Base-by-base conservation (phyloP, 2,888 invertebrate species). In the Xanthorhoe spadicearia region DNA sequence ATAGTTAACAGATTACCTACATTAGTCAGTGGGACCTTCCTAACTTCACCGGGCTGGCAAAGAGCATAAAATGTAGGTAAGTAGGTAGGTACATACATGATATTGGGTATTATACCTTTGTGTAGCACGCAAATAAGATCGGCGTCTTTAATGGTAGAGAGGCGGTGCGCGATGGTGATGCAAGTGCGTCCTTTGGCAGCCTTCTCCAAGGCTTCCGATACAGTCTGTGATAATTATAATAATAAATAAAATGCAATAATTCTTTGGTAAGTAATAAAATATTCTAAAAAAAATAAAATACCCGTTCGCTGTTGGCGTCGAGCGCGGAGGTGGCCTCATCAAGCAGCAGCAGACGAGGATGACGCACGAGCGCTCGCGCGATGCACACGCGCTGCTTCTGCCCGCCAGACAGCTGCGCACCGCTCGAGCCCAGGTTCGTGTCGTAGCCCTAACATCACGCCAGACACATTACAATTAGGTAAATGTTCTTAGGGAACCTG, bases 81-180 rank as follows among this genome's bases (percentile, higher is more conserved):
- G n/a, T n/a, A n/a, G n/a, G n/a, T n/a, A n/a, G n/a, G n/a, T 10
- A 10, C 10, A 0, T 38, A 38, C 38, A 4, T 3, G 38, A 5
- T 43, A 43, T 43, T 13, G 13, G 13, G 0, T 43, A 43, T 13
- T 13, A n/a, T 88, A 77, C 98, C 98, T 79, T 95, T 94, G 72
- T 97, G 95, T 28, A 98, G 88, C 4, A 98, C 98, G 77, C 96
- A 97, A 70, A 98, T 98, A 74, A 96, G 90, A 84, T 98, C 96
- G 0, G 97, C 96, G 81, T 97, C 96, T 79, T 96, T 95, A 71
- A 97, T 95, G 0, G 98, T 97, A 10, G 97, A 96, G 61, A 98
- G 93, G 17, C 98, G 94, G 89, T 98, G 98, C 7, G 98, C 98
- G 75, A 98, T 97, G 0, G 97, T 96, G 28, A 98, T 95, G 77